Conservation (phyloP, 2,797 vertebrate genomes). For the Thunnus albacares region DNA sequence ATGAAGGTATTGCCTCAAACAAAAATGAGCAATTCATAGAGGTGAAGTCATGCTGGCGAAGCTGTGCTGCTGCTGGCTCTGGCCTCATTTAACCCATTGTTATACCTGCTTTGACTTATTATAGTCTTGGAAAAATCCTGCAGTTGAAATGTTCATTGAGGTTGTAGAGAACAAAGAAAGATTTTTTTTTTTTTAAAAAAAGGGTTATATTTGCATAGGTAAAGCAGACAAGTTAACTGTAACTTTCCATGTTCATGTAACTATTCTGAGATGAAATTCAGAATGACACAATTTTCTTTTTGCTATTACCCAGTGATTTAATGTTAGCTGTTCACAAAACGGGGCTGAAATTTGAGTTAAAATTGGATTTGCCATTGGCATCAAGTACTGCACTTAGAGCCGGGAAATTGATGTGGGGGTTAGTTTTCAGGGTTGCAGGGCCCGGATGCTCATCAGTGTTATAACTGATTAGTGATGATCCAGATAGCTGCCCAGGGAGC, state of each 20-base stretch:
- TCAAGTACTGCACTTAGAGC: constrained; percentile 51
- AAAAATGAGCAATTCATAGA: constrained; percentile 66
- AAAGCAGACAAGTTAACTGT: background rate
- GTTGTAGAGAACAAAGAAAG: constrained; percentile 33
- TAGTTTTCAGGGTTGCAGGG: constrained; percentile 43
- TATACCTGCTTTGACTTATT: constrained; percentile 55
- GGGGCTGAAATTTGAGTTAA: constrained; percentile 11
- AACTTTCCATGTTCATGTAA: background rate
- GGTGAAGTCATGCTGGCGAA: constrained; percentile 54
- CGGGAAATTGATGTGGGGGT: constrained; percentile 42
- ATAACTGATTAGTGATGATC: constrained; percentile 68
- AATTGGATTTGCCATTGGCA: constrained; percentile 45
- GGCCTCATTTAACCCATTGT: constrained; percentile 63
- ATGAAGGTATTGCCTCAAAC: constrained; percentile 68
- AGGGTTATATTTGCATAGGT: background rate
- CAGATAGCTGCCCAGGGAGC: constrained; percentile 67
- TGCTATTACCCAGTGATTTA: constrained; percentile 2
- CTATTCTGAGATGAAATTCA: background rate
- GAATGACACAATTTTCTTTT: background rate
- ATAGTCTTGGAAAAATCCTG: constrained; percentile 28
- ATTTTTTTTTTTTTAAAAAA: background rate
- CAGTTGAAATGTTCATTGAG: constrained; percentile 28
- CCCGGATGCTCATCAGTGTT: constrained; percentile 67
- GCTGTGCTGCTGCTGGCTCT: constrained; percentile 52
- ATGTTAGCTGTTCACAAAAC: constrained; percentile 18